Evolutionary conservation across 2,888 invertebrate genomes (phyloP).

Genomic region (Tromatobia lineatoria): DNA sequence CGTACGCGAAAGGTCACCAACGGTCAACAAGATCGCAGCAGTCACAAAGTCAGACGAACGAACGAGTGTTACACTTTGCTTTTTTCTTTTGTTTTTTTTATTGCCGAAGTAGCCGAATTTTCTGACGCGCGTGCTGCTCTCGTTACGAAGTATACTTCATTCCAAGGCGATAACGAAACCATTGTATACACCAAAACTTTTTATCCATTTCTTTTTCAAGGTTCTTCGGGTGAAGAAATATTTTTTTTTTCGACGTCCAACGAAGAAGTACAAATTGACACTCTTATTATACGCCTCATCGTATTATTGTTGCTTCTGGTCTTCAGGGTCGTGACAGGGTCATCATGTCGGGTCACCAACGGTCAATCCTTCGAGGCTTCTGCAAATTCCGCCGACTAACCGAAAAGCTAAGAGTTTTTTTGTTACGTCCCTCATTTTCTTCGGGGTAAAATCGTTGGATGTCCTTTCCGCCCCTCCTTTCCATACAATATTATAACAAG

Average conservation of each 20-base stretch:
- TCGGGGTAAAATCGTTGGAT: conserved; percentile 14
- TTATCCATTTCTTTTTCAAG: conserved; percentile 6
- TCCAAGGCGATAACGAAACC: conserved; percentile 28
- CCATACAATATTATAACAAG: conserved; percentile 17
- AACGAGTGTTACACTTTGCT: background rate
- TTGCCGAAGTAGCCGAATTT: conserved; percentile 7
- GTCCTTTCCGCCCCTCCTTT: conserved; percentile 35
- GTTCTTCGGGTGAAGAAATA: background rate
- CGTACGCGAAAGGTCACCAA: conserved; percentile 7
- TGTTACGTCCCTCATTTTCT: conserved; percentile 17
- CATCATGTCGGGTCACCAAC: conserved; percentile 65
- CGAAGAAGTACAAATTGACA: conserved; percentile 46
- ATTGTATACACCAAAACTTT: conserved; percentile 2
- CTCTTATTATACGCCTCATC: conserved; percentile 19
- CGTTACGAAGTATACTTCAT: background rate
- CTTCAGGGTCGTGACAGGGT: conserved; percentile 34
- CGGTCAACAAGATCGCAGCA: conserved; percentile 43
- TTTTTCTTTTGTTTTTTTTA: conserved; percentile 5
- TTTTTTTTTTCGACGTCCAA: conserved; percentile 5
- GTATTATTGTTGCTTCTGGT: background rate
- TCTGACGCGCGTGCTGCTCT: background rate
- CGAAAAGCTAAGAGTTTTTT: conserved; percentile 53
- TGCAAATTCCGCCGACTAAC: conserved; percentile 28
- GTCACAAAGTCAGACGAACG: conserved; percentile 12
- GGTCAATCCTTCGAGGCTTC: conserved; percentile 56